These are phyloP conservation scores for Porites cylindrica DNA, from an alignment of 92 coral and sea anemone species.

Conservation along the genomic window DNA sequence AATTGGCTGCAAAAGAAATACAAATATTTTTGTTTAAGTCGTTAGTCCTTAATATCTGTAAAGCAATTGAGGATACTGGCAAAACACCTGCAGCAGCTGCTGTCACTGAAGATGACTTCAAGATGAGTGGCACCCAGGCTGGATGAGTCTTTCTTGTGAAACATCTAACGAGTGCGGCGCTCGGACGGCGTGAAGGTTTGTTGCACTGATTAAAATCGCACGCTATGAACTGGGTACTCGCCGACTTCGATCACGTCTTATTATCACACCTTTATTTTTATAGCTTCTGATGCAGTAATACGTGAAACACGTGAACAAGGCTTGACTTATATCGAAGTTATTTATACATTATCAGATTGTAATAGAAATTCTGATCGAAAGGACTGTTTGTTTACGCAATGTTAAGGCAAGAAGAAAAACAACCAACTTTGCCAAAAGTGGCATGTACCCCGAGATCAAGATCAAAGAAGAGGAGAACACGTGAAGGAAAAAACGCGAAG, in stretches of 20 bases:
- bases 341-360: constrained; percentile 8
- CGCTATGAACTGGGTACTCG: neutral
- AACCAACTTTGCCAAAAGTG: neutral
- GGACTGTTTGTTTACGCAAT: neutral
- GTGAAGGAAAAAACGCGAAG: neutral
- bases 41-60: neutral
- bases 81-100: constrained; percentile 16
- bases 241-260: too few relatives aligned
- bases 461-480: neutral
- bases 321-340: neutral
- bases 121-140: neutral
- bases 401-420: constrained; percentile 4
- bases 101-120: neutral
- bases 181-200: neutral
- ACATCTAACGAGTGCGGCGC: neutral
- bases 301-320: neutral
- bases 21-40: neutral
- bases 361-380: neutral
- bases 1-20: constrained; percentile 22
- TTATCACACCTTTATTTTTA: neutral
- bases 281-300: neutral
- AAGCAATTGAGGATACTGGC: neutral
- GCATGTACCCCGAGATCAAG: neutral
- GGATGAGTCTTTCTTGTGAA: neutral
- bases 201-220: too few relatives aligned